Conservation (phyloP, 23 tunicate species). For the Halocynthia roretzi region DNA sequence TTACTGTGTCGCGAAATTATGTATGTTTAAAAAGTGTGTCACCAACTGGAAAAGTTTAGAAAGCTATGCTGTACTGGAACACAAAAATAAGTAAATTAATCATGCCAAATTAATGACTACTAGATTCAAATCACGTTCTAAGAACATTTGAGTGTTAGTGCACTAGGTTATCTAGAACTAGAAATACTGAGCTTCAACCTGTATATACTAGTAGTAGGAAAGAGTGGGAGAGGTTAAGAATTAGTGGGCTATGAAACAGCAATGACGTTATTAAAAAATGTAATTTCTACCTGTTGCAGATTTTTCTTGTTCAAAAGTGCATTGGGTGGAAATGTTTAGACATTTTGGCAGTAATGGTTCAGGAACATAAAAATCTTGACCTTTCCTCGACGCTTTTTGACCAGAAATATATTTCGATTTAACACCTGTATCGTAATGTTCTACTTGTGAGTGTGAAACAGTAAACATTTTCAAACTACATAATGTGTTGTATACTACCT, state of each 20-base stretch:
- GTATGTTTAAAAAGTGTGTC: too few relatives aligned
- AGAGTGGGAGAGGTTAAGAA: too few relatives aligned
- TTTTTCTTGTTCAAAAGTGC: conserved; percentile 15
- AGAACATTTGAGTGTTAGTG: too few relatives aligned
- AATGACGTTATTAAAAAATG: too few relatives aligned
- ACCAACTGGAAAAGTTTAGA: too few relatives aligned
- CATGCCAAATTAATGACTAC: neutral
- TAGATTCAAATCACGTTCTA: conserved; percentile 10
- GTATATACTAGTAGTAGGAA: too few relatives aligned
- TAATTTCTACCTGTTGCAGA: neutral
- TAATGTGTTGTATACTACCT: conserved; percentile 20
- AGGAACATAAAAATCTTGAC: conserved; percentile 14
- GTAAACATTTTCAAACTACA: neutral
- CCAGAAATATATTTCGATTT: conserved; percentile 53
- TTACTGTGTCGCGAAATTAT: too few relatives aligned
- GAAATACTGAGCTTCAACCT: too few relatives aligned
- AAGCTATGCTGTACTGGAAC: too few relatives aligned
- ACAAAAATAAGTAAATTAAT: neutral
- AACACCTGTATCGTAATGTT: conserved; percentile 22
- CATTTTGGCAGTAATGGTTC: conserved; percentile 43
- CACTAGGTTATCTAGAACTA: too few relatives aligned
- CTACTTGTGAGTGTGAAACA: neutral
- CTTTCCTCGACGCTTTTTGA: conserved; percentile 20
- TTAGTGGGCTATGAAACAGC: too few relatives aligned
- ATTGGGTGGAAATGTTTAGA: conserved; percentile 31